Percentiles rank a stretch among this genome's conserved stretches.
Evolutionary conservation across 2,888 invertebrate genomes (phyloP).

Genomic region (Sepiola atlantica): DNA sequence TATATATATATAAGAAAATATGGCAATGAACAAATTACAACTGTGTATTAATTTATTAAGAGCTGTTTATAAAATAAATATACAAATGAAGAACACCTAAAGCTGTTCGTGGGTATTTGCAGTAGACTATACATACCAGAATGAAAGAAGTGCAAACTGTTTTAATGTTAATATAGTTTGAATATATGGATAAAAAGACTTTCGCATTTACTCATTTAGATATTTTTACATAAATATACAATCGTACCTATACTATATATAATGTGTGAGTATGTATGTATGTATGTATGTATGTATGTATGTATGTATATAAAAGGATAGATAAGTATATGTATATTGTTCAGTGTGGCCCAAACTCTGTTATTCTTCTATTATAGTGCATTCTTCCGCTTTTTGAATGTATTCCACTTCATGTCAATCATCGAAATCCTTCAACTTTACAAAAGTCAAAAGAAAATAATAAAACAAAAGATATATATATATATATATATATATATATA

Average conservation of each 20-base stretch:
- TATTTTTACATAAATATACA: background rate
- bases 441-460: background rate
- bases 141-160: too few relatives aligned
- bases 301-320: background rate
- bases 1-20: too few relatives aligned
- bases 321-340: background rate
- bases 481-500: too few relatives aligned
- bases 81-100: too few relatives aligned
- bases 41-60: too few relatives aligned
- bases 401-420: constrained; percentile 6
- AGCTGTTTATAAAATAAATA: too few relatives aligned
- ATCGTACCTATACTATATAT: background rate
- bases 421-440: background rate
- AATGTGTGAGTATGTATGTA: background rate
- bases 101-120: too few relatives aligned
- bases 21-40: too few relatives aligned
- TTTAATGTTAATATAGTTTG: too few relatives aligned
- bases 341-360: background rate
- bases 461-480: background rate
- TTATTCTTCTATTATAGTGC: background rate
- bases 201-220: too few relatives aligned
- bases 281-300: background rate
- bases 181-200: too few relatives aligned
- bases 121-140: too few relatives aligned
- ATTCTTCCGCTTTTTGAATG: background rate